Conservation (phyloP, 2,113 vertebrate genomes). For the Ciconia stormi region DNA sequence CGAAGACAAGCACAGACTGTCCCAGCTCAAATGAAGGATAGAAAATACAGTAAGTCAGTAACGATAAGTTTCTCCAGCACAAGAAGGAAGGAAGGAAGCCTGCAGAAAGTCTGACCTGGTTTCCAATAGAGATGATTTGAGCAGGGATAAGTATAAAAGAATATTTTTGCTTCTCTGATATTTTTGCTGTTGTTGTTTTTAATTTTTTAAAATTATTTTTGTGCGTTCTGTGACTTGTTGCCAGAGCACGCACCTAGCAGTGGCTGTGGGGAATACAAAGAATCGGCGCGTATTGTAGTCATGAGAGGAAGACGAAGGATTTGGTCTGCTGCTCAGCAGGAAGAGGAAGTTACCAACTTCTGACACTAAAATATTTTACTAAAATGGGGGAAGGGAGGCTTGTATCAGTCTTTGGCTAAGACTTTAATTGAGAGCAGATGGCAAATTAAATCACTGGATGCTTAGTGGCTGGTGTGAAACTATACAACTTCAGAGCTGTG, state of each 20-base stretch:
- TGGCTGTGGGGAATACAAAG: neutral
- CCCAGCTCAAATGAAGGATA: neutral
- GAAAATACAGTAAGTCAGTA: neutral
- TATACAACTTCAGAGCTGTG: conserved; percentile 1
- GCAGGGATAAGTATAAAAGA: neutral
- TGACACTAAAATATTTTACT: conserved; percentile 17
- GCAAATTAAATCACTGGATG: conserved; percentile 30
- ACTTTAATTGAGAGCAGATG: conserved; percentile 55
- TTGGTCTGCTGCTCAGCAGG: neutral
- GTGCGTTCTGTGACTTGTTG: neutral
- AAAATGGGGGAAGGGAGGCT: neutral
- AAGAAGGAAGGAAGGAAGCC: conserved; percentile 7
- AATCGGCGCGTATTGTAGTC: neutral
- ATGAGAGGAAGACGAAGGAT: neutral
- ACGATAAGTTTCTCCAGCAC: neutral
- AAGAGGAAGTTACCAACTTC: conserved; percentile 17
- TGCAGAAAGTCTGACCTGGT: conserved; percentile 25
- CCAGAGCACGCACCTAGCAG: neutral
- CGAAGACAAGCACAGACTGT: neutral
- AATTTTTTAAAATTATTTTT: neutral
- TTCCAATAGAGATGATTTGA: neutral
- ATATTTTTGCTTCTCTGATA: neutral
- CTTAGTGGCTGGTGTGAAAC: conserved; percentile 37
- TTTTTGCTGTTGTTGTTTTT: neutral
- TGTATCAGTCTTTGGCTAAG: neutral